Evolutionary conservation across 30 jellyfish, hydroid and myxozoan genomes (phyloP), one percentile per base, ranked within the genome.

Genomic region (Hydra vulgaris): DNA sequence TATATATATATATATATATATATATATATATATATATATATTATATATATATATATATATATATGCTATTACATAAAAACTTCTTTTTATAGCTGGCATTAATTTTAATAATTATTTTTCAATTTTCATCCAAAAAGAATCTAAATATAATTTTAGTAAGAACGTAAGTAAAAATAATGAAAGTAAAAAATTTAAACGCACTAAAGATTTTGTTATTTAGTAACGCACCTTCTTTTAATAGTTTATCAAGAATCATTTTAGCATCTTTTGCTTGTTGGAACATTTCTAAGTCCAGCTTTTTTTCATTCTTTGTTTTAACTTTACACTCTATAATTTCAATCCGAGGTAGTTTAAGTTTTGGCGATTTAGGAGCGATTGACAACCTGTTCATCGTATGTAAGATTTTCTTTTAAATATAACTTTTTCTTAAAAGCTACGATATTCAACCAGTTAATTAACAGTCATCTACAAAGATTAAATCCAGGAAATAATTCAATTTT

Each of bases 241-340:
- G 69, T 70, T 71, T 67, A 0, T 80, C 84, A 4, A 80, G 52
- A 18, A 70, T 23, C 25, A 80, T 67, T 53, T 27, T 74, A 1
- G 87, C 87, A 16, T 80, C 87, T 70, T 25, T 67, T 8, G 87
- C 87, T 80, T 80, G 87, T 19, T 80, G 72, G 71, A 80, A 80
- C 87, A 80, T 80, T 80, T 80, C 87, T 21, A n/a, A 22, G 18
- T 80, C 87, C 84, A 80, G 70, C 25, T 80, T 80, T 66, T 80
- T 80, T 70, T 80, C 81, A 23, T 80, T 74, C 68, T 80, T 80
- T 15, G 85, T 80, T 80, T 80, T 80, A 20, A 80, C 27, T 66
- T 80, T 80, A 80, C 87, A 80, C 52, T 80, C 87, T 16, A 17
- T 80, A n/a, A 80, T 80, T 56, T 80, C 87, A 21, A 80, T 80